phyloP scores from a whole-genome alignment of 2,888 invertebrate species.

The Eremobia ochroleuca region DNA sequence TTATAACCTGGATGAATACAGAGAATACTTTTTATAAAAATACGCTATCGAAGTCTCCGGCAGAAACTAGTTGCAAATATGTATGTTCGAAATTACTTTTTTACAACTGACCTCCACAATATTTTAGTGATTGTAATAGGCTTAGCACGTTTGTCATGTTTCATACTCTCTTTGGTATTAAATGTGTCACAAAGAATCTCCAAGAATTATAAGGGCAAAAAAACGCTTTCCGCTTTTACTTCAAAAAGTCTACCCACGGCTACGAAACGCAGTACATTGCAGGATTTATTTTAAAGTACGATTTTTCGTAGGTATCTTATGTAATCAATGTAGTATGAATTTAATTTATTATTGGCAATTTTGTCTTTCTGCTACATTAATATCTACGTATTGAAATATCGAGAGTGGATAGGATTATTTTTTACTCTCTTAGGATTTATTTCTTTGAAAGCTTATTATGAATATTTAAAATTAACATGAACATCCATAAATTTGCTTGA shows the following conservation, averaged over 20 bases:
- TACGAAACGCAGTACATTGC: slow-evolving; percentile 55
- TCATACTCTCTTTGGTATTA: neutral
- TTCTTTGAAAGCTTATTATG: neutral
- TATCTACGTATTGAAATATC: slow-evolving; percentile 10
- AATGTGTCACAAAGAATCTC: neutral
- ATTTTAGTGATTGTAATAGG: neutral
- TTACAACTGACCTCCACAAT: neutral
- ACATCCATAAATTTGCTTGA: neutral
- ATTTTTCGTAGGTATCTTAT: slow-evolving; percentile 63
- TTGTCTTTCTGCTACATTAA: slow-evolving; percentile 25
- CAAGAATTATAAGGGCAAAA: neutral
- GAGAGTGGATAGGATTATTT: neutral
- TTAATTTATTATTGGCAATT: slow-evolving; percentile 49
- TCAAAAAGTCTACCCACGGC: neutral
- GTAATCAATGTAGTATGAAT: slow-evolving; percentile 45
- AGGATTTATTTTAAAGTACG: slow-evolving; percentile 70
- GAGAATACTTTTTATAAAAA: too few species aligned
- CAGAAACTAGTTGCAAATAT: too few species aligned
- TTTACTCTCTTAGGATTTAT: neutral
- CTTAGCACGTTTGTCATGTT: neutral
- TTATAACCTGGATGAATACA: too few species aligned
- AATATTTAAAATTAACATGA: neutral
- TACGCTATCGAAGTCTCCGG: too few species aligned
- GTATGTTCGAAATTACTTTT: too few species aligned
- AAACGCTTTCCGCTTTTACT: slow-evolving; percentile 30